These are phyloP conservation scores for Drosophila quinaria DNA, from an alignment of 2,888 invertebrate genomes.

Conservation along the genomic window DNA sequence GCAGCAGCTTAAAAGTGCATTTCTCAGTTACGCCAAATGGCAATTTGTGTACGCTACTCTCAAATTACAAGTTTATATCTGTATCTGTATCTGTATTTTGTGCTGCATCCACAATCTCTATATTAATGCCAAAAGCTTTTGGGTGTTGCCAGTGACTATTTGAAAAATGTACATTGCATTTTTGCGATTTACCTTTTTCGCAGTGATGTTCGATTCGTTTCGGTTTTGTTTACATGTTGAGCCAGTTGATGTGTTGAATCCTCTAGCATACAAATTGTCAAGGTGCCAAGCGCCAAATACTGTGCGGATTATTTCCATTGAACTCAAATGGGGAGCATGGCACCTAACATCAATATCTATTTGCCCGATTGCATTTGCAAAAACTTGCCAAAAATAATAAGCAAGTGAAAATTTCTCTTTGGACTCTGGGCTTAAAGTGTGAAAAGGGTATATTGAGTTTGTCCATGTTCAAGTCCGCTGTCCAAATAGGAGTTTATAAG, in stretches of 20 bases:
- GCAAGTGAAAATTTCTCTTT: slow-evolving; percentile 24
- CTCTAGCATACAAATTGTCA: slow-evolving; percentile 69
- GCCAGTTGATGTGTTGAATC: slow-evolving; percentile 46
- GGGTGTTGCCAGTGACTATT: slow-evolving; percentile 60
- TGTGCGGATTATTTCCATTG: slow-evolving; percentile 50
- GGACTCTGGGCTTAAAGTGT: background rate
- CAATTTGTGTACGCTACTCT: slow-evolving; percentile 75
- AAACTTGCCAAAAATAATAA: slow-evolving; percentile 31
- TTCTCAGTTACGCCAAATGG: slow-evolving; percentile 75
- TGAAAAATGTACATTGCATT: slow-evolving; percentile 75
- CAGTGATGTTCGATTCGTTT: slow-evolving; percentile 19
- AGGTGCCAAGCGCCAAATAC: slow-evolving; percentile 76
- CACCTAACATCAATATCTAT: slow-evolving; percentile 71
- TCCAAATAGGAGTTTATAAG: too few relatives aligned
- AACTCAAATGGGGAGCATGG: slow-evolving; percentile 31
- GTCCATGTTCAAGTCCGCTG: too few relatives aligned
- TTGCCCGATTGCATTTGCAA: slow-evolving; percentile 50
- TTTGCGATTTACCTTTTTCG: slow-evolving; percentile 69
- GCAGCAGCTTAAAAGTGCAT: slow-evolving; percentile 75
- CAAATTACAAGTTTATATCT: slow-evolving; percentile 71
- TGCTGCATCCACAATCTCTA: slow-evolving; percentile 40
- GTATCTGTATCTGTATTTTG: slow-evolving; percentile 49
- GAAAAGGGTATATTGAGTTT: background rate
- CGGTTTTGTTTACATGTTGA: slow-evolving; percentile 60
- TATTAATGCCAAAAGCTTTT: slow-evolving; percentile 64